Evolutionary conservation across 2,888 invertebrate genomes (phyloP).

Genomic region (Oligia latruncula): DNA sequence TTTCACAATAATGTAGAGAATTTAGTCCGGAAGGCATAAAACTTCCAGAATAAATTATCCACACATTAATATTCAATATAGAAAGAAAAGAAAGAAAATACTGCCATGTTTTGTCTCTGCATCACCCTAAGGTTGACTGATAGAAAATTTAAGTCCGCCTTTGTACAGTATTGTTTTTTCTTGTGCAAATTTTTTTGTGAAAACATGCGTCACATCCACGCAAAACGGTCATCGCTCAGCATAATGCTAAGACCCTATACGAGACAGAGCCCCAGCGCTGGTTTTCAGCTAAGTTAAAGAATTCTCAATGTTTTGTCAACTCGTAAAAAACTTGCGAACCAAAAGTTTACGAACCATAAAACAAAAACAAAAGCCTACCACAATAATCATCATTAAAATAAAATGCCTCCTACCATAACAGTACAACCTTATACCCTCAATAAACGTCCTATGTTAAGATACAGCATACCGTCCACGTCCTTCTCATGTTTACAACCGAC

Average conservation of each 20-base stretch:
- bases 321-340: background rate
- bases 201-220: no score
- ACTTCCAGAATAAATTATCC: background rate
- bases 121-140: no score
- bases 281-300: background rate
- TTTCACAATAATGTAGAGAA: background rate
- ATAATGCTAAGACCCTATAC: no score
- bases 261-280: no score
- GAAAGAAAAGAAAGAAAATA: background rate
- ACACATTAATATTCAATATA: background rate
- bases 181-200: no score
- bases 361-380: conserved; percentile 9
- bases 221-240: no score
- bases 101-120: no score
- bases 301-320: background rate
- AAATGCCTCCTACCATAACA: background rate
- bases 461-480: background rate
- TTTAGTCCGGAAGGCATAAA: background rate
- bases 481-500: conserved; percentile 46
- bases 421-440: background rate
- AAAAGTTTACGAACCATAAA: background rate
- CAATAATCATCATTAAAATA: conserved; percentile 26
- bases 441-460: conserved; percentile 8
- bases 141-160: no score
- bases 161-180: no score